Evolutionary conservation across 2,113 vertebrate species (phyloP).

Genomic region (Hippolais icterina): DNA sequence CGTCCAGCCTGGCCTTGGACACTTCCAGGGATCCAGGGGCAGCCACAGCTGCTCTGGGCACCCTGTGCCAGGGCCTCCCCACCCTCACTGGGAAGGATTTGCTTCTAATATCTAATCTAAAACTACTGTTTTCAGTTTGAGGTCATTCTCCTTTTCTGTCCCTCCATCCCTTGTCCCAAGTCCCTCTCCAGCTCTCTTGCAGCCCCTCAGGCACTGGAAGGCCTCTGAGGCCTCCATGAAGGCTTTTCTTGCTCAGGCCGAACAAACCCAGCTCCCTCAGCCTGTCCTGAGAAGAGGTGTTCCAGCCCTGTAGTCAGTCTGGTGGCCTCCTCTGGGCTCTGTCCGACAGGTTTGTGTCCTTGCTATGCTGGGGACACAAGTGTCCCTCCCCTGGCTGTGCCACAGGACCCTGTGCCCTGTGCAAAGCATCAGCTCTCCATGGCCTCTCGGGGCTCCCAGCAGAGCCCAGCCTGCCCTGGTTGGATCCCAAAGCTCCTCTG

Average conservation of each 20-base stretch:
- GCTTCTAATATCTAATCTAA: neutral
- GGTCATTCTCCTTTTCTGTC: neutral
- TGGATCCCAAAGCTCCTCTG: neutral
- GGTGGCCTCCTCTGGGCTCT: neutral
- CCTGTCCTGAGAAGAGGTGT: accelerated
- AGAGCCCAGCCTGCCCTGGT: neutral
- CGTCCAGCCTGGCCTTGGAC: accelerated
- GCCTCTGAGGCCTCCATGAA: neutral
- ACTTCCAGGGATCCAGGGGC: neutral
- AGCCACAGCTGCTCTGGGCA: neutral
- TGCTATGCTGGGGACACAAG: neutral
- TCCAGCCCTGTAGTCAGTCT: neutral
- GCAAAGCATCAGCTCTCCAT: accelerated
- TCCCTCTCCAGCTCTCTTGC: neutral
- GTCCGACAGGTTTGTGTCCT: neutral
- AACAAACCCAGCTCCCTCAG: neutral
- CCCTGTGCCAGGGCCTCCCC: neutral
- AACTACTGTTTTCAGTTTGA: neutral
- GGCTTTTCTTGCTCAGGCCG: no score
- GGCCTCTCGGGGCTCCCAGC: neutral
- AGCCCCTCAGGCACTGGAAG: neutral
- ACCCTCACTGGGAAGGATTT: neutral
- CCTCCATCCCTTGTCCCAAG: neutral
- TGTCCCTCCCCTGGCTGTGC: neutral
- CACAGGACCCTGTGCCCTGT: neutral